Base-by-base conservation (phyloP, 2,797 vertebrate genomes). In the Parotocinclus haroldoi region DNA sequence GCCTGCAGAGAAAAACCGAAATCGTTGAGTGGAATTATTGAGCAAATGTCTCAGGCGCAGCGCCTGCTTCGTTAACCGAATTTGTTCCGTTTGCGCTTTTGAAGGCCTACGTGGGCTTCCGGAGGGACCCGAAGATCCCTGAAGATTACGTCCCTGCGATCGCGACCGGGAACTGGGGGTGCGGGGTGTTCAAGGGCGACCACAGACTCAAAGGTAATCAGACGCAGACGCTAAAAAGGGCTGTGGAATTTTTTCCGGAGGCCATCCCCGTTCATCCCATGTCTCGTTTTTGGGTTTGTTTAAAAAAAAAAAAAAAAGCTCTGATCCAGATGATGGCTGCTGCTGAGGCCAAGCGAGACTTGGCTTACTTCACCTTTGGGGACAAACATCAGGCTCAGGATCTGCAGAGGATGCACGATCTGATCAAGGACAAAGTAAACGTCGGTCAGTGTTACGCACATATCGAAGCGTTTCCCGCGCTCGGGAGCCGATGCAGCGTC, bases 161-260 rank as follows among this genome's bases (percentile, higher is more conserved):
- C 0, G 89, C 89, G 11, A 91, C 90, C 0, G 90, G 90, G 0
- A 90, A 88, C 69, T 91, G 89, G 90, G 89, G 88, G 61, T 91
- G 89, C 13, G 90, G 88, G 5, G 88, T 81, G 7, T 90, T 84
- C 50, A 79, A 82, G 0, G 89, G 89, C 36, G 90, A 91, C 72
- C 59, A 81, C 3, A 76, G 82, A 18, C 87, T 91, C 57, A 91
- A 91, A 90, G 88, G 90, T 91, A 64, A 49, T 10, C 3, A 12
- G 10, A 27, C 2, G 2, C 5, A 5, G 27, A 27, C 27, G 27
- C 27, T 27, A 27, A 27, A n/a, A 27, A 27, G 27, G 5, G 27
- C 5, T 2, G 5, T 27, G 27, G 27, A 27, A 27, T 27, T 27
- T 5, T 27, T 27, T 5, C n/a, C n/a, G n/a, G n/a, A n/a, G n/a